A percentile compares a stretch with the other conserved stretches of the same genome.
phyloP scores from a whole-genome alignment of 2,797 vertebrate species.

The Loris lydekkerianus region DNA sequence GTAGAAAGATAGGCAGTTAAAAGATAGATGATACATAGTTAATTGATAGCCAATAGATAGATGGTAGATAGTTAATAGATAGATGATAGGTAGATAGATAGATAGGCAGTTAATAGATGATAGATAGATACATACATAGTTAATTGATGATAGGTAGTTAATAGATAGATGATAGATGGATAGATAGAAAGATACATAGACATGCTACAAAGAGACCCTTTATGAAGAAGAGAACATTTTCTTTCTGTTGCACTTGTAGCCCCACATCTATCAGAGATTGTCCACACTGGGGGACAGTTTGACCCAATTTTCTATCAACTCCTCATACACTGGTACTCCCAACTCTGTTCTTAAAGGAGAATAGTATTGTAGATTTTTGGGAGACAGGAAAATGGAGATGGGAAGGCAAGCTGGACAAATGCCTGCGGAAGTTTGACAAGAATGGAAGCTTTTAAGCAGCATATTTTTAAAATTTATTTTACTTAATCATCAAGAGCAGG shows the following conservation, averaged over 20 bases:
- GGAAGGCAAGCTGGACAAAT: neutral
- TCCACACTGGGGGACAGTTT: neutral
- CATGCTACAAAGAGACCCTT: neutral
- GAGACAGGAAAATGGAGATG: rapidly evolving
- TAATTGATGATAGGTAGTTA: neutral
- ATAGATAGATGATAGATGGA: neutral
- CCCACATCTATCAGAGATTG: neutral
- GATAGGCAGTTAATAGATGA: too few species aligned
- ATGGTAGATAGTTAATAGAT: too few species aligned
- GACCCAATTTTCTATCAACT: neutral
- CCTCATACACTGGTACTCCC: neutral
- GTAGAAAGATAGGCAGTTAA: too few species aligned
- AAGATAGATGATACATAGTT: too few species aligned
- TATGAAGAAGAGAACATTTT: neutral
- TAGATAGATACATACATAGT: too few species aligned
- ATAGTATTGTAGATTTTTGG: too few species aligned
- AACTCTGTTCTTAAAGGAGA: too few species aligned
- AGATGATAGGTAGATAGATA: too few species aligned
- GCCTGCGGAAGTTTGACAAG: too few species aligned
- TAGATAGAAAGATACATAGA: neutral
- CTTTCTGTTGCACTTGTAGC: neutral
- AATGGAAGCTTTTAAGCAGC: neutral
- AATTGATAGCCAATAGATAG: too few species aligned
- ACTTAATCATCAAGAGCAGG: neutral
- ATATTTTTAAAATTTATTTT: neutral